Base-by-base conservation (phyloP, 2,797 vertebrate genomes). In the Astyanax mexicanus region DNA sequence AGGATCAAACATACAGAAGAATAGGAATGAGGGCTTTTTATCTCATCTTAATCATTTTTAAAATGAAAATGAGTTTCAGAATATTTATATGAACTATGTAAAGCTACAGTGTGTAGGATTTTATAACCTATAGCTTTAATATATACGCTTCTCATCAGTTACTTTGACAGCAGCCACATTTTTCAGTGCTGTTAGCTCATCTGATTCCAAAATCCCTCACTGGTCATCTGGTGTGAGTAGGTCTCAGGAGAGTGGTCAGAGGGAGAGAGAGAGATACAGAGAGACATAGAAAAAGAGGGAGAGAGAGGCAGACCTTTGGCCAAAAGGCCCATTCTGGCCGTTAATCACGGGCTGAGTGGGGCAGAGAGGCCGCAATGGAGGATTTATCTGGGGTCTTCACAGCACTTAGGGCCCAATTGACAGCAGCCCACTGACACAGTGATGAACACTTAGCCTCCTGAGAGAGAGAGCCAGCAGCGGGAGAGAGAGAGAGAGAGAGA, bases 301-400 rank as follows among this genome's bases (percentile, higher is more conserved):
- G 54, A 67, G 66, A 29, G 74, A 72, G 69, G 73, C 49, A 47
- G 74, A 68, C 80, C 71, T 84, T 72, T 19, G 47, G 68, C 51
- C 74, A 77, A 42, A 19, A 19, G 47, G 57, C 49, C 54, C 5
- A 12, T 78, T 69, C 32, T 80, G 57, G 79, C 78, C 84, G 84
- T 90, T 91, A 90, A 91, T 92, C 87, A 89, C 81, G 74, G 81
- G 78, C 74, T 81, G 75, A 81, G 74, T 86, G 81, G 70, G 83
- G 77, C 82, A 84, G 83, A 83, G 88, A 80, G 83, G 84, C 80
- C 57, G 83, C 88, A 89, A 88, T 87, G 76, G 78, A 89, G 80
- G 84, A 88, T 90, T 91, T 90, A 89, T 90, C 84, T 86, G 78
- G 79, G 82, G 77, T 89, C 83, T 86, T 89, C 80, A 79, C 86